Base-by-base conservation (phyloP, 2,888 invertebrate genomes). In the Embidobia sp. region DNA sequence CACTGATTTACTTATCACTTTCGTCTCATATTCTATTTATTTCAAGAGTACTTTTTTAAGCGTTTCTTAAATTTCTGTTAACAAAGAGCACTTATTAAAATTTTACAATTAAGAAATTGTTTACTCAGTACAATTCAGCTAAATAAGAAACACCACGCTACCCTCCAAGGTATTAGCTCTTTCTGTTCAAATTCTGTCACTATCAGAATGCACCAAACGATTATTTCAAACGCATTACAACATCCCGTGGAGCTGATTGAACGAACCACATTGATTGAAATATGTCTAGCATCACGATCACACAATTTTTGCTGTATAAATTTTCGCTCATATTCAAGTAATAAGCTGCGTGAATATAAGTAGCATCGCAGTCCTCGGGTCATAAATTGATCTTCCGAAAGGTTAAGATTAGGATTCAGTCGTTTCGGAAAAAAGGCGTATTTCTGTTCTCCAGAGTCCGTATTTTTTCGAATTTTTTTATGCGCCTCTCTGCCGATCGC, bases 331-430 rank as follows among this genome's bases (percentile, higher is more conserved):
- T 59, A 66, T 44, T 42, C 74, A 74, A 59, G 51, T 46, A 67
- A 61, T 67, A 55, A 67, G 59, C 59, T 67, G 63, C 75, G 44
- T 63, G 63, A 76, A 76, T 76, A 64, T 70, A 69, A 76, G 64
- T 64, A 35, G 64, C 70, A 76, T 63, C 55, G 48, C n/a, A 37
- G 15, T 29, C 48, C 57, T 42, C 15, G 37, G 44, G 40, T 49
- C 44, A 63, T 75, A 75, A 75, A 64, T 75, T 48, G 33, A 8
- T 16, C 4, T 26, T 61, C 5, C 33, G 69, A 75, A 75, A 75
- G 75, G 75, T 57, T 75, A 75, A 67, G 75, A 75, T 75, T 75
- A 75, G 75, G 64, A 75, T 75, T 75, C 69, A 69, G 69, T 69
- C 69, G 75, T 75, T 75, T 63, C 29, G 55, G 31, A 63, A 75